Percentiles rank a stretch among this genome's conserved stretches.
Conservation (phyloP, 2,888 invertebrate species). For the Frankliniella intonsa region DNA sequence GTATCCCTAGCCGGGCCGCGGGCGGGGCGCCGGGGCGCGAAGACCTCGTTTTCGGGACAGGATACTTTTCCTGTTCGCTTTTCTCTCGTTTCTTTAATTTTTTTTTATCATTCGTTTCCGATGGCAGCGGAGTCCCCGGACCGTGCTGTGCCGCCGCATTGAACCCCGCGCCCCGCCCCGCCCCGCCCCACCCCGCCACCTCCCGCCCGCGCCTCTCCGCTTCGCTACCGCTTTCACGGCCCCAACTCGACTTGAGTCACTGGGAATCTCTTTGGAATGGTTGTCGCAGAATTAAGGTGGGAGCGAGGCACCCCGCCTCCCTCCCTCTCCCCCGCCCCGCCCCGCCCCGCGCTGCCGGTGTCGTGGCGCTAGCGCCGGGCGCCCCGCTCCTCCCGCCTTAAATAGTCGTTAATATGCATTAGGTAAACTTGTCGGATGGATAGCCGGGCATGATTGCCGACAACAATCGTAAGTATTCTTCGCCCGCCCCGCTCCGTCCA, state of each 20-base stretch:
- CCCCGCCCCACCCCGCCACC: too few relatives aligned
- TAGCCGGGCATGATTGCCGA: conserved; percentile 7
- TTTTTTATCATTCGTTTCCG: too few relatives aligned
- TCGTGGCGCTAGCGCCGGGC: too few relatives aligned
- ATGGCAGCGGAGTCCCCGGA: too few relatives aligned
- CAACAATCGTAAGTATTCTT: conserved; percentile 27
- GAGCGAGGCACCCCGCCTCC: neutral
- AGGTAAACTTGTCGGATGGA: conserved; percentile 24
- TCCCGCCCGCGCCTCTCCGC: neutral
- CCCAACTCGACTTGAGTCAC: neutral
- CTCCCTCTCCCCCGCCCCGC: neutral
- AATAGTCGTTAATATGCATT: conserved; percentile 27
- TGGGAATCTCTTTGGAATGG: neutral
- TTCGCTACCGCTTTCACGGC: neutral
- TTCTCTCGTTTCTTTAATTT: neutral
- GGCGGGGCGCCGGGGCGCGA: too few relatives aligned
- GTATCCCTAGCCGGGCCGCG: too few relatives aligned
- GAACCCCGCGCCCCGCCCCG: too few relatives aligned
- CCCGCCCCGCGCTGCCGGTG: conserved; percentile 1
- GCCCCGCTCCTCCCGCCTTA: conserved; percentile 11
- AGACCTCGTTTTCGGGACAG: too few relatives aligned
- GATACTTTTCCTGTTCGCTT: too few relatives aligned
- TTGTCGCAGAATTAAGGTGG: neutral
- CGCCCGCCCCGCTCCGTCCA: neutral
- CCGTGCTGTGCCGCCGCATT: too few relatives aligned